Conservation (phyloP, 2,888 invertebrate species). For the Lithodes maja region DNA sequence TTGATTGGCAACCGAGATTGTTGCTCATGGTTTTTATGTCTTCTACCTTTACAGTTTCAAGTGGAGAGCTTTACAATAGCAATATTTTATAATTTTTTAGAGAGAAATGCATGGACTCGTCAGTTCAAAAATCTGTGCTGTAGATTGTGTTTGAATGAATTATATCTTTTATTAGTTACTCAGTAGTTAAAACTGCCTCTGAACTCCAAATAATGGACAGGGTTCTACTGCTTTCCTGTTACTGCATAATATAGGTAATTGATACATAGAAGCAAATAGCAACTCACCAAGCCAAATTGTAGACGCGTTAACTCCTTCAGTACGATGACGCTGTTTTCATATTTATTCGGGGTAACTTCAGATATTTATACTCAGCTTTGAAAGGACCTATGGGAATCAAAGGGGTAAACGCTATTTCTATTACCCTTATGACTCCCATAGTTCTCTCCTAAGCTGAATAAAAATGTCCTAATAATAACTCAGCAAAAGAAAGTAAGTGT, state of each 20-base stretch:
- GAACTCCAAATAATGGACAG: too few relatives aligned
- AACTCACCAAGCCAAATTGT: too few relatives aligned
- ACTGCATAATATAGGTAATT: neutral
- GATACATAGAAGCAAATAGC: too few relatives aligned
- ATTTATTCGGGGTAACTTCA: neutral
- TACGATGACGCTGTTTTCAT: too few relatives aligned
- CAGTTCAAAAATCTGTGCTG: neutral
- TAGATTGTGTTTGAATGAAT: constrained; percentile 16
- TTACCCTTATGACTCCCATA: too few relatives aligned
- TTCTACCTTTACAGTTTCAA: constrained; percentile 29
- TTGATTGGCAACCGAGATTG: constrained; percentile 38
- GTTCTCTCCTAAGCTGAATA: too few relatives aligned
- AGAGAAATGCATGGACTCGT: constrained; percentile 9
- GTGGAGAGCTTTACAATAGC: constrained; percentile 39
- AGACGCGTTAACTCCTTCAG: too few relatives aligned
- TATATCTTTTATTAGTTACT: constrained; percentile 1
- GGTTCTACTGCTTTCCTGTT: neutral
- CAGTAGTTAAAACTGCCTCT: too few relatives aligned
- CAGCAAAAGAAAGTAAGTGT: too few relatives aligned
- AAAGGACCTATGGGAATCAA: too few relatives aligned
- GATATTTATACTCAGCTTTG: constrained; percentile 37
- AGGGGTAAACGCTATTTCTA: too few relatives aligned
- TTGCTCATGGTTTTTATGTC: constrained; percentile 45
- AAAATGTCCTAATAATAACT: too few relatives aligned
- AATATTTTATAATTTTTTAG: constrained; percentile 43